Conservation (phyloP, 2,113 vertebrate genomes). For the Brachirus orientalis region DNA sequence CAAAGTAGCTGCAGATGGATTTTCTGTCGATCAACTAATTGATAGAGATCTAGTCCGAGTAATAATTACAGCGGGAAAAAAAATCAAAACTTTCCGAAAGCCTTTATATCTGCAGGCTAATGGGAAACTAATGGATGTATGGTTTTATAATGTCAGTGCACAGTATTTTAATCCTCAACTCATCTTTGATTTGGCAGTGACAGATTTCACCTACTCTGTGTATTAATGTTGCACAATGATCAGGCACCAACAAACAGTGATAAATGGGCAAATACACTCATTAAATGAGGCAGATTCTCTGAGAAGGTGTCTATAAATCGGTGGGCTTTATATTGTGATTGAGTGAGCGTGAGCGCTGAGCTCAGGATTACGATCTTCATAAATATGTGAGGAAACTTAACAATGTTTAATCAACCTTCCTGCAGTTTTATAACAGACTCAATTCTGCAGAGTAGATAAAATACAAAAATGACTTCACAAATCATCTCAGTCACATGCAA, state of each 20-base stretch:
- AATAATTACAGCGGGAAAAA: not conserved
- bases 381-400: conserved; percentile 54
- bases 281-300: conserved; percentile 5
- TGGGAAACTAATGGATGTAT: not conserved
- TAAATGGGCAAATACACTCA: conserved; percentile 12
- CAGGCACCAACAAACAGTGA: conserved; percentile 19
- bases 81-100: not conserved
- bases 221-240: not conserved
- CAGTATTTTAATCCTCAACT: not conserved
- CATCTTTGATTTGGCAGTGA: not conserved
- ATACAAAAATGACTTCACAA: conserved; percentile 3
- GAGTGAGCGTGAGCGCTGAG: conserved; percentile 8
- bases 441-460: conserved; percentile 33
- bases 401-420: conserved; percentile 59
- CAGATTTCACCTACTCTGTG: conserved; percentile 8
- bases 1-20: not conserved
- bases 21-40: not conserved
- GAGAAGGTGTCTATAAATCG: conserved; percentile 35
- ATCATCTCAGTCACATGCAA: no score
- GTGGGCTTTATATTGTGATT: conserved; percentile 16
- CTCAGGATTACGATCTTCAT: conserved; percentile 50
- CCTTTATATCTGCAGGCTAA: not conserved
- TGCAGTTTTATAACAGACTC: conserved; percentile 37
- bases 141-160: not conserved
- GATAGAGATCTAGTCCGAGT: no score